phyloP scores from a whole-genome alignment of 2,888 invertebrate species.

The Cataglyphis albicans region DNA sequence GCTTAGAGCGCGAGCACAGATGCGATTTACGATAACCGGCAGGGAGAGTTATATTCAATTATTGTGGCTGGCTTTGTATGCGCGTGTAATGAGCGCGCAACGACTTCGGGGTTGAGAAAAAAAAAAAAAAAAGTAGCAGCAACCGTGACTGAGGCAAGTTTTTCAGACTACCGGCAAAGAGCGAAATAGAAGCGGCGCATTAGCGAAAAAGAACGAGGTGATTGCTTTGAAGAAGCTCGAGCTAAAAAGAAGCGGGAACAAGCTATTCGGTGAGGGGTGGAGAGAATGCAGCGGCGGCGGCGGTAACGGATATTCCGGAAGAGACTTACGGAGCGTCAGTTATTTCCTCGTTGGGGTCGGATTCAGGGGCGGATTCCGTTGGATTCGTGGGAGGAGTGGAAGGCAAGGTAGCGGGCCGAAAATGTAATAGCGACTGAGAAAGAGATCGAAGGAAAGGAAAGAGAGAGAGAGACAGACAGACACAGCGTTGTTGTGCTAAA shows the following conservation, averaged over 20 bases:
- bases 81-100: constrained; percentile 51
- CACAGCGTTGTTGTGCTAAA: background rate
- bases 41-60: constrained; percentile 41
- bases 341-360: constrained; percentile 78
- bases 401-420: constrained; percentile 19
- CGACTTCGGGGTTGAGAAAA: constrained; percentile 11
- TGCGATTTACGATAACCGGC: constrained; percentile 32
- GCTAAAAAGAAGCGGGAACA: constrained; percentile 56
- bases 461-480: constrained; percentile 1
- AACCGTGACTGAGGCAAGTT: constrained; percentile 42
- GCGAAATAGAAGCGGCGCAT: constrained; percentile 52
- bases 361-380: constrained; percentile 69
- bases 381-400: constrained; percentile 61
- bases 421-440: constrained; percentile 46
- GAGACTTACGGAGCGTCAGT: constrained; percentile 74
- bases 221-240: constrained; percentile 59
- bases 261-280: constrained; percentile 32
- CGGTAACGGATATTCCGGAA: constrained; percentile 68
- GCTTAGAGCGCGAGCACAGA: background rate
- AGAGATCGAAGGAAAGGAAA: constrained; percentile 54
- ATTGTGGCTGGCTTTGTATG: constrained; percentile 43
- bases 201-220: constrained; percentile 61
- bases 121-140: background rate
- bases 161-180: constrained; percentile 44
- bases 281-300: constrained; percentile 32